Evolutionary conservation across 2,113 vertebrate species (phyloP), one percentile per base, ranked within the genome.

Genomic region (Glareola pratincola): DNA sequence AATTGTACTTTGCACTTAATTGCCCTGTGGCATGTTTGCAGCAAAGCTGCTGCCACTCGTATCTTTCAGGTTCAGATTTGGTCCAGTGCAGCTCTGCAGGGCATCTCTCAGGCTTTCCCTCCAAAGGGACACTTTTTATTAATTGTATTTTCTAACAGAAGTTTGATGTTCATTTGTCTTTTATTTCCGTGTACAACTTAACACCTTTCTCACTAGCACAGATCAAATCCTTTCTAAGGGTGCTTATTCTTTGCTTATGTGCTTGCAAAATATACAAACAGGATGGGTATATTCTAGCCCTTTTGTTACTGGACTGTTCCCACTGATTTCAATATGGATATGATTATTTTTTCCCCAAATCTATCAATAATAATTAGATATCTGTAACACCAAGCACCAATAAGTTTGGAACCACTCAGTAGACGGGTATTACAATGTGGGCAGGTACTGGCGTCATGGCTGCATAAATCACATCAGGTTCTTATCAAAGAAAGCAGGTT

Each of bases 321-420:
- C 48, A 13, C 60, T 81, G 16, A 59, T 88, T 89, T 83, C 64
- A 71, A 29, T 66, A 19, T 26, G 23, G 37, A 68, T 71, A 47
- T 39, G 54, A 12, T 0, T 29, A 21, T 21, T 36, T 18, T 27
- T 13, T 1, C 4, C 15, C 26, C 8, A 5, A 11, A 4, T 71
- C 16, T 51, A 17, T 41, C 32, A 39, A 3, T 39, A 85, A 59
- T 77, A 80, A 60, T 73, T 86, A 62, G 29, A 19, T 77, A 48
- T 10, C 27, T 73, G 19, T 57, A 57, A 89, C 29, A 76, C 9
- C 48, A 64, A 76, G n/a, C 20, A 56, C n/a, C 67, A 45, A 2
- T 48, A 50, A 41, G 26, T 74, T 85, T 73, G 56, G 20, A 37
- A 12, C 74, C 10, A 71, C n/a, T 77, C 19, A 32, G 23, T 67